Percentiles rank a stretch among this genome's conserved stretches.
phyloP scores from a whole-genome alignment of 1,140 invertebrate genomes.

The Hylaeus anthracinus region DNA sequence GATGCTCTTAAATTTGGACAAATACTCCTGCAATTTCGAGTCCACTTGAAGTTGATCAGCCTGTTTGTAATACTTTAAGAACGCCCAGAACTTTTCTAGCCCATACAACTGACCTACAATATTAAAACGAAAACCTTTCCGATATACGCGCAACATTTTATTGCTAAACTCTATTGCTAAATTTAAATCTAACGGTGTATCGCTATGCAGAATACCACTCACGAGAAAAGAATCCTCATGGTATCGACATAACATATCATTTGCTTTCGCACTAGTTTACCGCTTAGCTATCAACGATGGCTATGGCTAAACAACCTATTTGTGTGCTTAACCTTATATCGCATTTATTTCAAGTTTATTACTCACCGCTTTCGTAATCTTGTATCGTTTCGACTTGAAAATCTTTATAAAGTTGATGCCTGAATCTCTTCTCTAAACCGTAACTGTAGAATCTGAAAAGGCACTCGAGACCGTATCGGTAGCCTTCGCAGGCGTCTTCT shows the following conservation, averaged over 20 bases:
- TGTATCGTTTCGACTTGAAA: constrained; percentile 96
- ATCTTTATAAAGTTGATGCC: constrained; percentile 95
- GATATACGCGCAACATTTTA: not conserved
- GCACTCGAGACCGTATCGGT: constrained; percentile 96
- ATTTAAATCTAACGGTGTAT: constrained; percentile 1
- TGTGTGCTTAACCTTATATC: constrained; percentile 18
- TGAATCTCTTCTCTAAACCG: constrained; percentile 97
- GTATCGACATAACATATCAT: constrained; percentile 44
- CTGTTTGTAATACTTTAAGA: constrained; percentile 96
- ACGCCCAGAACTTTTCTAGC: constrained; percentile 99
- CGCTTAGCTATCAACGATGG: constrained; percentile 14
- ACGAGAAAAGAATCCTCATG: constrained; percentile 24
- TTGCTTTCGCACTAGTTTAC: constrained; percentile 61
- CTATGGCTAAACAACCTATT: constrained; percentile 51
- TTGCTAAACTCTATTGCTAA: too few species aligned
- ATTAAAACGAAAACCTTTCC: constrained; percentile 36
- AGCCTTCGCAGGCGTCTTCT: constrained; percentile 95
- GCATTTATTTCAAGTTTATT: not conserved
- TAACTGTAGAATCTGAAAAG: constrained; percentile 99
- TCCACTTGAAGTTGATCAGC: constrained; percentile 90
- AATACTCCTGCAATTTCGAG: constrained; percentile 88
- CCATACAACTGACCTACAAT: constrained; percentile 96
- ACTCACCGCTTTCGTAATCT: constrained; percentile 92
- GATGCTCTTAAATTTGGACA: constrained; percentile 95
- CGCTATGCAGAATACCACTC: constrained; percentile 41